Conservation (phyloP, 2,888 invertebrate species). For the Phengaris alcon region DNA sequence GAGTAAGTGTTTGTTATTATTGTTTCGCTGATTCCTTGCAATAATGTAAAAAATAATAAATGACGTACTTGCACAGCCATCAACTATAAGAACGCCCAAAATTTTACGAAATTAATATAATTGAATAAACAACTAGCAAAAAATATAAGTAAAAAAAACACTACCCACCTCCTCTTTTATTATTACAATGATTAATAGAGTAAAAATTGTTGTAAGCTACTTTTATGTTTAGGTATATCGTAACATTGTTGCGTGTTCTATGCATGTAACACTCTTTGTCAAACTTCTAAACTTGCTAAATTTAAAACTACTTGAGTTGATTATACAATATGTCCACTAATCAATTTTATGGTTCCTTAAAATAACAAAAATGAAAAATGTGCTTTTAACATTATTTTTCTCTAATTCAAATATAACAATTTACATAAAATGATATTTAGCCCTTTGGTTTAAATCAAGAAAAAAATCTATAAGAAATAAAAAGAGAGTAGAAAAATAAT, state of each 20-base stretch:
- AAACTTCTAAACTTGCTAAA: not conserved
- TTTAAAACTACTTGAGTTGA: not conserved
- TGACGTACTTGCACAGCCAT: not conserved
- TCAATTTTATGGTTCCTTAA: not conserved
- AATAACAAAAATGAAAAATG: too few species aligned
- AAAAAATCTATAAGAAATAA: too few species aligned
- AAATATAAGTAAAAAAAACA: not conserved
- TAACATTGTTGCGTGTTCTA: slow-evolving; percentile 5
- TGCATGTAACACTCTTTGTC: not conserved
- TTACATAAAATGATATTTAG: too few species aligned
- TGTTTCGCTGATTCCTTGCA: not conserved
- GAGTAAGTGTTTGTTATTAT: slow-evolving; percentile 54
- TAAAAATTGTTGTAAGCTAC: not conserved
- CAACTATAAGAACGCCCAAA: not conserved
- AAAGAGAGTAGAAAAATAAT: too few species aligned
- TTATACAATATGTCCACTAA: not conserved
- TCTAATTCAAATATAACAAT: too few species aligned
- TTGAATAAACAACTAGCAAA: not conserved
- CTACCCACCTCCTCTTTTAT: not conserved
- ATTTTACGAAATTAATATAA: not conserved
- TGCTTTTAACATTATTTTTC: too few species aligned
- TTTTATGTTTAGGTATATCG: slow-evolving; percentile 3
- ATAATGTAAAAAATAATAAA: not conserved
- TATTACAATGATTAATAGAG: not conserved
- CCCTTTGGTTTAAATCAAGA: too few species aligned